Percentiles rank a stretch among this genome's conserved stretches.
Conservation (phyloP, 35 echinoderm and acorn worm genomes). For the Hemicentrotus pulcherrimus region DNA sequence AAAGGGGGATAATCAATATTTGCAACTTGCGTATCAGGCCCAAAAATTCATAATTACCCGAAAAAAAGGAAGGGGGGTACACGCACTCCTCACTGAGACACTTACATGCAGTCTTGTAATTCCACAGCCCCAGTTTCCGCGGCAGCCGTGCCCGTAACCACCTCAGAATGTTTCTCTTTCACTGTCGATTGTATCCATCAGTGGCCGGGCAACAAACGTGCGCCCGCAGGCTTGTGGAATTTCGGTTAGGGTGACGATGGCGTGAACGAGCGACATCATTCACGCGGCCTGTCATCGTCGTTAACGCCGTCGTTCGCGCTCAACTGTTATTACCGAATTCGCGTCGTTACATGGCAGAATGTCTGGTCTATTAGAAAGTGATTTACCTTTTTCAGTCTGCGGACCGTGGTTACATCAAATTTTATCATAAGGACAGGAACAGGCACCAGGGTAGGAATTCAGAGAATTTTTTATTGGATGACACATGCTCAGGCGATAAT, state of each 20-base stretch:
- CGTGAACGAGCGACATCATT: constrained; percentile 1
- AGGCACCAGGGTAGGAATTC: neutral
- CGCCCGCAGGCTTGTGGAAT: neutral
- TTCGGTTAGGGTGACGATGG: neutral
- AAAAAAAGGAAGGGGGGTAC: no score
- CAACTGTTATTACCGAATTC: neutral
- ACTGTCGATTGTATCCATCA: neutral
- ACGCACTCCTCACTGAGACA: no score
- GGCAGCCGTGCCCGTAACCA: neutral
- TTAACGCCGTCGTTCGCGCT: neutral
- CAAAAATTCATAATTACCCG: no score
- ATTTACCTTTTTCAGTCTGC: neutral
- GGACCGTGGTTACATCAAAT: neutral
- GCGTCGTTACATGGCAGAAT: neutral
- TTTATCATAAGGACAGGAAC: neutral
- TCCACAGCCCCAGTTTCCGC: no score
- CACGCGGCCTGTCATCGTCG: neutral
- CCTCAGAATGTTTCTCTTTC: neutral
- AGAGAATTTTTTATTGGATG: neutral
- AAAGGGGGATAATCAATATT: no score
- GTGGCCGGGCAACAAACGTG: neutral
- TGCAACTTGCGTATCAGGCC: no score
- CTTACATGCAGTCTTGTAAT: no score
- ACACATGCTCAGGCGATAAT: neutral
- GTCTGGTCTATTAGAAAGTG: neutral